phyloP scores from a whole-genome alignment of 1,140 invertebrate species.

The Phenacoccus solenopsis region DNA sequence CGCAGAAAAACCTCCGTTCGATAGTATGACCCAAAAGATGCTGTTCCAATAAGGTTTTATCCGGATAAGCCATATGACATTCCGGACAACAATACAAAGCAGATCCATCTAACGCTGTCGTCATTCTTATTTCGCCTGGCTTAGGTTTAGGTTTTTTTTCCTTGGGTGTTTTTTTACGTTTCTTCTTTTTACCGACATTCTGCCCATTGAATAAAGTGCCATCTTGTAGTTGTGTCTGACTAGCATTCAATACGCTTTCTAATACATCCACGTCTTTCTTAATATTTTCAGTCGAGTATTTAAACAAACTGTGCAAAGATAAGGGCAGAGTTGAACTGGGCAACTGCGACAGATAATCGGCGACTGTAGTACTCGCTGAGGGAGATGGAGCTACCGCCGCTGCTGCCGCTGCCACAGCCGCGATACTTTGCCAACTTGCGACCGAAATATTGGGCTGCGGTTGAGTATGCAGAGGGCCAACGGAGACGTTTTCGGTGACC shows the following conservation, averaged over 20 bases:
- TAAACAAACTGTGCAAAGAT: slow-evolving; percentile 68
- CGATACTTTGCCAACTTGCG: slow-evolving; percentile 51
- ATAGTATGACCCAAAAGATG: slow-evolving; percentile 50
- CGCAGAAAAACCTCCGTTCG: slow-evolving; percentile 34
- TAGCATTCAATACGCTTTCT: slow-evolving; percentile 18
- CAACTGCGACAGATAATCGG: slow-evolving; percentile 67
- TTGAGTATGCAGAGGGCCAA: neutral
- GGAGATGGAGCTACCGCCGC: neutral
- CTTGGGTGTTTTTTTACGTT: slow-evolving; percentile 65
- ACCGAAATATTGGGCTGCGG: neutral
- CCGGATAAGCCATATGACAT: slow-evolving; percentile 73
- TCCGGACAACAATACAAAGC: slow-evolving; percentile 73
- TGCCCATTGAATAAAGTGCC: slow-evolving; percentile 30
- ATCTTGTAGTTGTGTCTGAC: slow-evolving; percentile 23
- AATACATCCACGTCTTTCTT: slow-evolving; percentile 45
- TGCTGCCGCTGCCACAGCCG: slow-evolving; percentile 36
- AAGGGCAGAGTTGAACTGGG: slow-evolving; percentile 60
- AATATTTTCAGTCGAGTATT: slow-evolving; percentile 64
- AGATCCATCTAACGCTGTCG: slow-evolving; percentile 67
- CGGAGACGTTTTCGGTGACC: neutral
- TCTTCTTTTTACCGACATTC: slow-evolving; percentile 52
- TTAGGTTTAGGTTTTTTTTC: slow-evolving; percentile 67
- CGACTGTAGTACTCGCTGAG: slow-evolving; percentile 42
- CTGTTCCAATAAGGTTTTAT: slow-evolving; percentile 65
- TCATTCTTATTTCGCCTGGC: slow-evolving; percentile 66